Conservation (phyloP, 2,113 vertebrate genomes). For the Chamaea fasciata region DNA sequence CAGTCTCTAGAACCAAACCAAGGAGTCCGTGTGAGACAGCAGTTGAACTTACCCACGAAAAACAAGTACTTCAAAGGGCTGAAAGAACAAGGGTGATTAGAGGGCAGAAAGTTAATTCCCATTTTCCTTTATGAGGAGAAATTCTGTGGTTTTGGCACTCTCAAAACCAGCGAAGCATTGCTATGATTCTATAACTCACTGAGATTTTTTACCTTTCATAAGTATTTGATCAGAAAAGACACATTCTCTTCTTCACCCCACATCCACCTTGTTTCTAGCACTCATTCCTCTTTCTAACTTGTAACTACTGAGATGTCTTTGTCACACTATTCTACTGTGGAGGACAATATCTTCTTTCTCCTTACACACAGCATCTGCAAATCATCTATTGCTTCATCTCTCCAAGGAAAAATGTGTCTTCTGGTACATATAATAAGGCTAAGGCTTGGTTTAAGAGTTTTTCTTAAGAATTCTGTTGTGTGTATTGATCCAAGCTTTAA, state of each 20-base stretch:
- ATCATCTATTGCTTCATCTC: neutral
- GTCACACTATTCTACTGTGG: neutral
- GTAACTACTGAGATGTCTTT: neutral
- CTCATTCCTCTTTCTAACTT: neutral
- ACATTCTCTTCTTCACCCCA: neutral
- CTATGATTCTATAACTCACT: neutral
- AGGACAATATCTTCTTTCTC: neutral
- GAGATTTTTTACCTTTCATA: neutral
- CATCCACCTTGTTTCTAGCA: neutral
- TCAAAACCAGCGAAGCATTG: neutral
- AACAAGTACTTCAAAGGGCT: neutral
- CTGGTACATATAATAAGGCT: neutral
- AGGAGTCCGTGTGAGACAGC: fast-evolving
- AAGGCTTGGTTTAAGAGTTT: neutral
- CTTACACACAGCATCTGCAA: neutral
- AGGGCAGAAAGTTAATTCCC: neutral
- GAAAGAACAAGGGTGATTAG: neutral
- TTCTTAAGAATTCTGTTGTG: neutral
- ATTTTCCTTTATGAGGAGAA: neutral
- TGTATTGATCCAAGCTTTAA: neutral
- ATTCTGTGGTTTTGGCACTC: too few relatives aligned
- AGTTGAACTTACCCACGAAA: neutral
- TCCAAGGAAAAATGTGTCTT: neutral
- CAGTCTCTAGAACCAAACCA: neutral
- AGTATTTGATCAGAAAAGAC: neutral